These are phyloP conservation scores for Rhyacophila evoluta DNA, from an alignment of 2,888 invertebrate species.

Conservation along the genomic window DNA sequence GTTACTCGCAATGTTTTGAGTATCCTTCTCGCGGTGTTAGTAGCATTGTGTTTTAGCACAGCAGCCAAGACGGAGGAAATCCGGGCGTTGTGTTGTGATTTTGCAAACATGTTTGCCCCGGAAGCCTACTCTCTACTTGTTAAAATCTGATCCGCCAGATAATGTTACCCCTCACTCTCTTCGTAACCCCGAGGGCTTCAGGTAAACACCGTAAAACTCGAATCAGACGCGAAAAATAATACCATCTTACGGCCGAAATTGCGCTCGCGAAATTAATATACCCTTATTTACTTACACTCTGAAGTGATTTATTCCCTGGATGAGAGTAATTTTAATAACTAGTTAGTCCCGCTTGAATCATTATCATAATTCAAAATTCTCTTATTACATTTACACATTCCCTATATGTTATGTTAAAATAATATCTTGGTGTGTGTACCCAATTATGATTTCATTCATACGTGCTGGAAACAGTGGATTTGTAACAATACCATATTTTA, in stretches of 20 bases:
- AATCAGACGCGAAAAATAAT: slow-evolving; percentile 5
- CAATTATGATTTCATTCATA: too few relatives aligned
- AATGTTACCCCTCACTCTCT: not conserved
- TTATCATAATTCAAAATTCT: too few relatives aligned
- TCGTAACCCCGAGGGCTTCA: slow-evolving; percentile 16
- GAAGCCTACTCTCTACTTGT: slow-evolving; percentile 28
- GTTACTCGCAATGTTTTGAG: too few relatives aligned
- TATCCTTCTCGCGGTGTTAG: not conserved
- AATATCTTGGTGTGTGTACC: too few relatives aligned
- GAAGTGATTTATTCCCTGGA: not conserved
- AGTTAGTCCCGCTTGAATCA: not conserved
- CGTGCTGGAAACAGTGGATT: too few relatives aligned
- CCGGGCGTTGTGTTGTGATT: slow-evolving; percentile 28
- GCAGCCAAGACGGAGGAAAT: not conserved
- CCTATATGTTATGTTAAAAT: too few relatives aligned
- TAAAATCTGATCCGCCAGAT: slow-evolving; percentile 26
- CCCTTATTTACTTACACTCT: not conserved
- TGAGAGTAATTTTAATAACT: not conserved
- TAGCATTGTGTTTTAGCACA: not conserved
- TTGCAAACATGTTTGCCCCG: slow-evolving; percentile 34
- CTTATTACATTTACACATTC: too few relatives aligned
- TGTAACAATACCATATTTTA: too few relatives aligned
- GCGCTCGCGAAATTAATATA: not conserved
- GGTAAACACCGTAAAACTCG: slow-evolving; percentile 19
- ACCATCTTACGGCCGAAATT: not conserved